Evolutionary conservation across 2,113 vertebrate genomes (phyloP).

Genomic region (Procavia capensis): DNA sequence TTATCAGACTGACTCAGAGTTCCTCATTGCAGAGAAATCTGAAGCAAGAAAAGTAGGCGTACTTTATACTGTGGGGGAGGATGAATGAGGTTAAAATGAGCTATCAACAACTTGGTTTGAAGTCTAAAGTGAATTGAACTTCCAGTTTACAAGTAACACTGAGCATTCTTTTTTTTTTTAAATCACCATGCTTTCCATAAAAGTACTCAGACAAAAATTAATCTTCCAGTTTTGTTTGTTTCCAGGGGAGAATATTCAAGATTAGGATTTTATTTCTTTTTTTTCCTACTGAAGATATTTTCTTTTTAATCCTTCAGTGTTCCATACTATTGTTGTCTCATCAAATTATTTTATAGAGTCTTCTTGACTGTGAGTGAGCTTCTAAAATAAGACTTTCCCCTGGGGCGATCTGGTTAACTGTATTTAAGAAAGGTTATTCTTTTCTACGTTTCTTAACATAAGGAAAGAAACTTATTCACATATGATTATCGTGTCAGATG

Average conservation of each 20-base stretch:
- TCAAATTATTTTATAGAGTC: background rate
- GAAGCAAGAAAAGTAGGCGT: background rate
- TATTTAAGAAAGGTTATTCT: background rate
- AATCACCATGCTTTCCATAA: background rate
- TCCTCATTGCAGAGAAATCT: background rate
- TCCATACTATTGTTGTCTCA: background rate
- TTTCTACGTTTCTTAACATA: background rate
- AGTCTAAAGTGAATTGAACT: slow-evolving; percentile 1
- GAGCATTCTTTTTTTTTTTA: background rate
- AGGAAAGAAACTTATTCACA: background rate
- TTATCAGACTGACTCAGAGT: background rate
- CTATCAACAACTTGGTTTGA: background rate
- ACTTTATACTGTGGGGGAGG: background rate
- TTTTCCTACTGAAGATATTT: background rate
- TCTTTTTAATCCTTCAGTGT: background rate
- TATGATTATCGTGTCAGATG: background rate
- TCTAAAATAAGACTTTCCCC: background rate
- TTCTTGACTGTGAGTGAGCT: background rate
- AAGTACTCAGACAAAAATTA: background rate
- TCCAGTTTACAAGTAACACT: background rate
- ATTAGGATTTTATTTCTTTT: background rate
- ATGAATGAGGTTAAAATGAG: background rate
- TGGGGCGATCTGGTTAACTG: background rate
- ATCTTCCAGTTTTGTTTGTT: background rate
- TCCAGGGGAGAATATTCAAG: background rate